A percentile compares a stretch with the other conserved stretches of the same genome.
phyloP scores from a whole-genome alignment of 2,888 invertebrate species.

The Drosophila diplacantha region DNA sequence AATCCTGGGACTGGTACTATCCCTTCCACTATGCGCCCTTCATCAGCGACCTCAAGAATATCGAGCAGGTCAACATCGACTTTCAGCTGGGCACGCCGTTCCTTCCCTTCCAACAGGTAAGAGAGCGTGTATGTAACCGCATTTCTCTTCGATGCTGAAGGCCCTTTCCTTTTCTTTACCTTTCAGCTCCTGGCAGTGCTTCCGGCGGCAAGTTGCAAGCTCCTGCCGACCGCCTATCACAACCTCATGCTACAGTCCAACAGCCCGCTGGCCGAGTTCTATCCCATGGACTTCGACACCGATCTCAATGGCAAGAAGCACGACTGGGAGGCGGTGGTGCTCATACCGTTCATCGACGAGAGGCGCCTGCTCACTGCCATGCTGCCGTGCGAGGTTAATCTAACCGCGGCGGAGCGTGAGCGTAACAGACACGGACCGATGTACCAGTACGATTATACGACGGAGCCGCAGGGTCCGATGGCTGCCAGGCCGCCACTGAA shows the following conservation, averaged over 20 bases:
- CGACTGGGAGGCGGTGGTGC: conserved; percentile 97
- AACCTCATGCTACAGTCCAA: conserved; percentile 86
- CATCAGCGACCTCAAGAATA: conserved; percentile 93
- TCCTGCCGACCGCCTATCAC: conserved; percentile 88
- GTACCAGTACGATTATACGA: conserved; percentile 85
- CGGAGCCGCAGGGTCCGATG: conserved; percentile 80
- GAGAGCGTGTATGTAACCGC: too few species aligned
- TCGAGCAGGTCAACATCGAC: conserved; percentile 86
- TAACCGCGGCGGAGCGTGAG: conserved; percentile 84
- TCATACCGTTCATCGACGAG: conserved; percentile 96
- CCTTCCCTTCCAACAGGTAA: conserved; percentile 91
- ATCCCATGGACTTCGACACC: conserved; percentile 92
- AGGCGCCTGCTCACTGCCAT: conserved; percentile 86
- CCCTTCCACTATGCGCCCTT: conserved; percentile 98
- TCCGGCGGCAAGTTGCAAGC: conserved; percentile 89
- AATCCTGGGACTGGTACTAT: conserved; percentile 99
- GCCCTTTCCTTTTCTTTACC: background rate
- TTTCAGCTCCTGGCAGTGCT: conserved; percentile 88
- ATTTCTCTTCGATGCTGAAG: background rate
- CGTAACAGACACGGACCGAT: conserved; percentile 93
- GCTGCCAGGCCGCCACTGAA: conserved; percentile 82
- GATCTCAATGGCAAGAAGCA: conserved; percentile 97
- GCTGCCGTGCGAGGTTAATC: conserved; percentile 82
- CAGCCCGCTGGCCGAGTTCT: conserved; percentile 92
- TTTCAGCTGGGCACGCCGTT: conserved; percentile 93